Evolutionary conservation across 2,113 vertebrate species (phyloP).

Genomic region (human): DNA sequence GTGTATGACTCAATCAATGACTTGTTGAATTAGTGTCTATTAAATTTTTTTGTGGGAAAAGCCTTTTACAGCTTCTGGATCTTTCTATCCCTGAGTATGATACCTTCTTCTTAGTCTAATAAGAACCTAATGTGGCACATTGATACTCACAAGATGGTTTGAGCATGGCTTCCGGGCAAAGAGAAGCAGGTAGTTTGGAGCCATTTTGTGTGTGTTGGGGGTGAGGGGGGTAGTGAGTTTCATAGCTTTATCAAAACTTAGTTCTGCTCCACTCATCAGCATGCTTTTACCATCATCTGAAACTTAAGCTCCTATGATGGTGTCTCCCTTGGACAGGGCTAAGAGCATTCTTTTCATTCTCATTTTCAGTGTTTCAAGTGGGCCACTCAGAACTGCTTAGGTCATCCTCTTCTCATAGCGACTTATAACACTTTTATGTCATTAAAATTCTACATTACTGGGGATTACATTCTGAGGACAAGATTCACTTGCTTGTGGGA

Average conservation of each 20-base stretch:
- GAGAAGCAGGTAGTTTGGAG: neutral
- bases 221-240: neutral
- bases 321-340: neutral
- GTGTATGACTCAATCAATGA: neutral
- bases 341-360: slow-evolving; percentile 63
- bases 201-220: neutral
- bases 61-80: neutral
- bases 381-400: slow-evolving; percentile 9
- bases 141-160: neutral
- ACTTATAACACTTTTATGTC: slow-evolving; percentile 50
- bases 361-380: slow-evolving; percentile 56
- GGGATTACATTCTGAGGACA: slow-evolving; percentile 22
- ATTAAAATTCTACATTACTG: slow-evolving; percentile 34
- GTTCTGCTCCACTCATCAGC: neutral
- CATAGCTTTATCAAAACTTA: neutral
- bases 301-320: neutral
- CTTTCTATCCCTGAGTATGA: neutral
- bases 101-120: neutral
- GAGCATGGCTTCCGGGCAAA: neutral
- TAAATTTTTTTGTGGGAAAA: neutral
- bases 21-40: neutral
- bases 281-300: neutral
- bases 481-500: slow-evolving; percentile 37
- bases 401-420: slow-evolving; percentile 48
- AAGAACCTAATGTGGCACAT: neutral